These are phyloP conservation scores for Eristalinus aeneus DNA, from an alignment of 2,888 invertebrate genomes.

Conservation along the genomic window DNA sequence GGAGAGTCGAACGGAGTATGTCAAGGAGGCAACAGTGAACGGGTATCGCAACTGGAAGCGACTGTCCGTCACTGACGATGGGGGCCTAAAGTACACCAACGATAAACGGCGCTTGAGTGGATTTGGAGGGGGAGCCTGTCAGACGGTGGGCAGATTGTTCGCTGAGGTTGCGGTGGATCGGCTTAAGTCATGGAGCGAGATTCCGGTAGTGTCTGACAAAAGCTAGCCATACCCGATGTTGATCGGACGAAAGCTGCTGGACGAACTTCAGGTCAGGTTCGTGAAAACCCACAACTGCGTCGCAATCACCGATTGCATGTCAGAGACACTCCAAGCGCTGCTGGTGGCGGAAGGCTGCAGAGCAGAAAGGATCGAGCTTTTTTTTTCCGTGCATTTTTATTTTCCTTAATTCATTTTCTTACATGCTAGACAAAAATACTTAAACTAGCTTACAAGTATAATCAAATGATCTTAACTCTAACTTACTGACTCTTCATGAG, in stretches of 20 bases:
- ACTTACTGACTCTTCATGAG: too few relatives aligned
- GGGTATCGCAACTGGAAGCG: background rate
- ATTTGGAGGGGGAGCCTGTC: background rate
- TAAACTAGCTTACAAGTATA: too few relatives aligned
- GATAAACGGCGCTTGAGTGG: too few relatives aligned
- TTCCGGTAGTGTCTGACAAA: constrained; percentile 1
- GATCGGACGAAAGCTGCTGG: background rate
- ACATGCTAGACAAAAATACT: too few relatives aligned
- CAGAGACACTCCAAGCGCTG: background rate
- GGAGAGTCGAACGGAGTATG: background rate
- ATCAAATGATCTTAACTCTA: too few relatives aligned
- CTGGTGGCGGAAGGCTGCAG: background rate
- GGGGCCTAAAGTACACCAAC: too few relatives aligned
- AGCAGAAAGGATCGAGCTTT: too few relatives aligned
- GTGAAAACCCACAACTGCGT: background rate
- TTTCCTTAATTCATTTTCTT: too few relatives aligned
- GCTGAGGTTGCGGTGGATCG: background rate
- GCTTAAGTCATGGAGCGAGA: constrained; percentile 15
- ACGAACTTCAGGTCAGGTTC: background rate
- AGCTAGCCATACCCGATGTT: background rate
- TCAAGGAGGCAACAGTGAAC: background rate
- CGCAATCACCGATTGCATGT: background rate
- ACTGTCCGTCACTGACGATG: too few relatives aligned
- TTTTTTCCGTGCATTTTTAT: too few relatives aligned
- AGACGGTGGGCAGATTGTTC: background rate